Percentiles rank a stretch among this genome's conserved stretches.
phyloP scores from a whole-genome alignment of 64 coral and sea anemone genomes.

The Hydrozoanthus tunicans region DNA sequence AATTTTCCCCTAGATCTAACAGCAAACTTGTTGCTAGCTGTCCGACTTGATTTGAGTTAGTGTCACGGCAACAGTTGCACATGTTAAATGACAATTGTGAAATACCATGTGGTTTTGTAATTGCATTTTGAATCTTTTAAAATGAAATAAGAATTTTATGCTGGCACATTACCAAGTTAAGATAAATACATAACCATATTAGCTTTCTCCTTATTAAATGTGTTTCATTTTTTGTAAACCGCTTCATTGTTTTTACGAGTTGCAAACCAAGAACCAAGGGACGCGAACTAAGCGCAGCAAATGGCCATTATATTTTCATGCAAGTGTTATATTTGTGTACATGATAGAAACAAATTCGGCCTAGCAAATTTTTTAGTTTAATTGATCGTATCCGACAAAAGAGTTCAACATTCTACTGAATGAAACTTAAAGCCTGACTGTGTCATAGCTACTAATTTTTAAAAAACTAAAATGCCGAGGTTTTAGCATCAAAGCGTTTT shows the following conservation, averaged over 20 bases:
- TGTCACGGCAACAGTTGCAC: constrained; percentile 37
- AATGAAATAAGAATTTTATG: constrained; percentile 2
- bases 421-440: too few relatives aligned
- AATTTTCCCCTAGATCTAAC: neutral
- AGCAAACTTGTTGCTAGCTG: constrained; percentile 2
- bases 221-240: too few relatives aligned
- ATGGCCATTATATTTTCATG: constrained; percentile 31
- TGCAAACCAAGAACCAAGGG: neutral
- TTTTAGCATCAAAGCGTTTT: neutral
- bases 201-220: too few relatives aligned
- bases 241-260: neutral
- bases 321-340: constrained; percentile 30
- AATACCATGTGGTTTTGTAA: constrained; percentile 47
- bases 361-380: constrained; percentile 27
- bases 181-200: neutral
- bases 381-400: neutral
- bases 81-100: constrained; percentile 52
- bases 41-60: neutral
- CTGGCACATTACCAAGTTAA: constrained; percentile 44
- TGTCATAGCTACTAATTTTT: too few relatives aligned
- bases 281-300: neutral
- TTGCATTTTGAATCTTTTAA: constrained; percentile 62
- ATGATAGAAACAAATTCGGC: constrained; percentile 34
- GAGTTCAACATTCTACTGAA: too few relatives aligned
- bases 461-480: too few relatives aligned